Percentiles rank a stretch among this genome's conserved stretches.
phyloP scores from a whole-genome alignment of 2,888 invertebrate genomes.

The Strigamia transsilvanica region DNA sequence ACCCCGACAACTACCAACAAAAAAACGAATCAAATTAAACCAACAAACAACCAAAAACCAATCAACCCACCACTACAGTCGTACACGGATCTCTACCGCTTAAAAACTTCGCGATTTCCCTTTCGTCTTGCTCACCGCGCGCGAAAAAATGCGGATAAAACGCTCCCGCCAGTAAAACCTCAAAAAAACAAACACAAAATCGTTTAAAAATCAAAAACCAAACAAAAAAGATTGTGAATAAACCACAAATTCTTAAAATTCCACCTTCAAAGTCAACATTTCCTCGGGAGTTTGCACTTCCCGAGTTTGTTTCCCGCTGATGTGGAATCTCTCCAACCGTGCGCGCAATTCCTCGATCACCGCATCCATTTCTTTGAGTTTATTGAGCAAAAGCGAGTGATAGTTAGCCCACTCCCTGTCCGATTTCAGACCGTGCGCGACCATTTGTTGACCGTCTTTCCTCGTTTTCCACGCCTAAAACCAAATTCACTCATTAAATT shows the following conservation, averaged over 20 bases:
- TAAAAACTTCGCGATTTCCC: conserved; percentile 73
- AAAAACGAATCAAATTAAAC: conserved; percentile 4
- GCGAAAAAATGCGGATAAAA: conserved; percentile 93
- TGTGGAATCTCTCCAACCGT: conserved; percentile 50
- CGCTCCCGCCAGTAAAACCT: conserved; percentile 83
- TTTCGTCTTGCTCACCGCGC: conserved; percentile 71
- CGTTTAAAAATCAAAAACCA: too few species aligned
- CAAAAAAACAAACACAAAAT: not conserved
- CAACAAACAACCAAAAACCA: not conserved
- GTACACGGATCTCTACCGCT: conserved; percentile 79
- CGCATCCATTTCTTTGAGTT: conserved; percentile 76
- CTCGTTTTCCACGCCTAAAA: conserved; percentile 72
- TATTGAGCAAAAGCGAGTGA: conserved; percentile 76
- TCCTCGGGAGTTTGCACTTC: not conserved
- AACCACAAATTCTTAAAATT: too few species aligned
- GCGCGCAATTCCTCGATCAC: conserved; percentile 75
- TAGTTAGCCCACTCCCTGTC: conserved; percentile 75
- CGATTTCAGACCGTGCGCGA: conserved; percentile 61
- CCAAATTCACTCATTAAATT: conserved; percentile 61
- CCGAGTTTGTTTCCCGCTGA: conserved; percentile 57
- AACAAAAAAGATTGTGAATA: not conserved
- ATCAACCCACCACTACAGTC: conserved; percentile 72
- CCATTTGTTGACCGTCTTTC: conserved; percentile 70
- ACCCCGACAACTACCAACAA: conserved; percentile 61
- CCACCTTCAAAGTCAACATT: not conserved